phyloP scores from a whole-genome alignment of 2,113 vertebrate species.

The Periophthalmodon schlosseri region DNA sequence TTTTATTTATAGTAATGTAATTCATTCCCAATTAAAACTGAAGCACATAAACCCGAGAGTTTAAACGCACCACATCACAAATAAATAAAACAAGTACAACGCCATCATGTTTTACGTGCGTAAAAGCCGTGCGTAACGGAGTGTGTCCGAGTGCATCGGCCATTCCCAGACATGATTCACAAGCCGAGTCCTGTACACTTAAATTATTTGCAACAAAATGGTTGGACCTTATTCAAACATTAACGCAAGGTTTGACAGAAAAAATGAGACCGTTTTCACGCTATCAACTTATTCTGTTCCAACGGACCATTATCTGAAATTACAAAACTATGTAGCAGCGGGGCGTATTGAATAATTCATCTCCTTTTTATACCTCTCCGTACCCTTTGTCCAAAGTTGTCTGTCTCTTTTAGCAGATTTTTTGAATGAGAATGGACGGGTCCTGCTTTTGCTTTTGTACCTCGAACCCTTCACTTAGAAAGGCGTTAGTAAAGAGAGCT shows the following conservation, averaged over 20 bases:
- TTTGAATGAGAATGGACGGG: slow-evolving; percentile 83
- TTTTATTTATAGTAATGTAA: slow-evolving; percentile 84
- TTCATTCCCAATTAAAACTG: slow-evolving; percentile 75
- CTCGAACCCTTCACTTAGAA: slow-evolving; percentile 74
- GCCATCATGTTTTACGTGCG: slow-evolving; percentile 4
- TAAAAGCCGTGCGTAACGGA: slow-evolving; percentile 28
- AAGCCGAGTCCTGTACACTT: slow-evolving; percentile 26
- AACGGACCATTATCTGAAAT: slow-evolving; percentile 83
- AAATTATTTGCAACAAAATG: slow-evolving; percentile 42
- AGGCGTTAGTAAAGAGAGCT: slow-evolving; percentile 77
- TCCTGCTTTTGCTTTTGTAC: slow-evolving; percentile 81
- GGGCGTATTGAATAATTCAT: slow-evolving; percentile 86
- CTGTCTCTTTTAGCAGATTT: slow-evolving; percentile 71
- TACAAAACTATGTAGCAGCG: slow-evolving; percentile 87
- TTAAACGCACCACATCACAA: slow-evolving; percentile 18
- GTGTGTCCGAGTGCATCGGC: neutral
- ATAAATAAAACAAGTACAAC: slow-evolving; percentile 13
- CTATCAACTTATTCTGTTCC: slow-evolving; percentile 77
- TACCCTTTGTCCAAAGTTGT: slow-evolving; percentile 83
- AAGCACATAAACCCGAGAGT: neutral
- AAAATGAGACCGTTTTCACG: slow-evolving; percentile 79
- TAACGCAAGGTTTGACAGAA: slow-evolving; percentile 60
- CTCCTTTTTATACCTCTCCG: slow-evolving; percentile 81
- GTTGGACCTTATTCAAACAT: slow-evolving; percentile 51
- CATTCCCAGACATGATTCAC: slow-evolving; percentile 30